Evolutionary conservation across 2,113 vertebrate species (phyloP).

Genomic region (Erpornis zantholeuca): DNA sequence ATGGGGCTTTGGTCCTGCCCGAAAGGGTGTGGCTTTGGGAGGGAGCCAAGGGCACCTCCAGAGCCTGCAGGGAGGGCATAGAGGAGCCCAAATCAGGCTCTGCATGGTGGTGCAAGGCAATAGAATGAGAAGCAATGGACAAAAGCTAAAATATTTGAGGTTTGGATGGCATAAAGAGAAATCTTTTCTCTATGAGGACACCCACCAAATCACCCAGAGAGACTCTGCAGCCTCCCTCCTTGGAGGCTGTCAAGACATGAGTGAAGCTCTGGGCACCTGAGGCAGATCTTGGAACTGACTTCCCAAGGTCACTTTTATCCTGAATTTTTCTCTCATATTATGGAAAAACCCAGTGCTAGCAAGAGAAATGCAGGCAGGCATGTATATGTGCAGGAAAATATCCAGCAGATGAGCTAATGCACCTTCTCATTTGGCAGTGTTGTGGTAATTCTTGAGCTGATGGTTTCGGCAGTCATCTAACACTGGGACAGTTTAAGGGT

Average conservation of each 20-base stretch:
- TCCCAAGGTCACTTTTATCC: neutral
- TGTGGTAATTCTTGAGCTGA: neutral
- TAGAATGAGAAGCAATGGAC: neutral
- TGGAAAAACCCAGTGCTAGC: neutral
- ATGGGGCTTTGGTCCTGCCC: neutral
- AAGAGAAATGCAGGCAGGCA: neutral
- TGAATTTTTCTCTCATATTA: neutral
- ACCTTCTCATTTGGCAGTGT: neutral
- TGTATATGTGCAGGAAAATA: neutral
- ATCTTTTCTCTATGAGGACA: neutral
- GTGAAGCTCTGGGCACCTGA: neutral
- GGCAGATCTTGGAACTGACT: neutral
- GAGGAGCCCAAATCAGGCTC: neutral
- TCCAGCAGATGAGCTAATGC: neutral
- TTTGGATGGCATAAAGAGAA: neutral
- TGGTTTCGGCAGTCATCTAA: neutral
- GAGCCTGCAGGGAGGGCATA: neutral
- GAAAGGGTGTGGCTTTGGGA: rapidly evolving
- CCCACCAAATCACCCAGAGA: neutral
- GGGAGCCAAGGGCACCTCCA: neutral
- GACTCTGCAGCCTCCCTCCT: neutral
- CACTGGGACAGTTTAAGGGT: neutral
- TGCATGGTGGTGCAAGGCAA: rapidly evolving
- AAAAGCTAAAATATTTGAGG: neutral
- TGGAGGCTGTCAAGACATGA: neutral